Conservation (phyloP, 1,140 invertebrate species). For the Coenobita brevimanus region DNA sequence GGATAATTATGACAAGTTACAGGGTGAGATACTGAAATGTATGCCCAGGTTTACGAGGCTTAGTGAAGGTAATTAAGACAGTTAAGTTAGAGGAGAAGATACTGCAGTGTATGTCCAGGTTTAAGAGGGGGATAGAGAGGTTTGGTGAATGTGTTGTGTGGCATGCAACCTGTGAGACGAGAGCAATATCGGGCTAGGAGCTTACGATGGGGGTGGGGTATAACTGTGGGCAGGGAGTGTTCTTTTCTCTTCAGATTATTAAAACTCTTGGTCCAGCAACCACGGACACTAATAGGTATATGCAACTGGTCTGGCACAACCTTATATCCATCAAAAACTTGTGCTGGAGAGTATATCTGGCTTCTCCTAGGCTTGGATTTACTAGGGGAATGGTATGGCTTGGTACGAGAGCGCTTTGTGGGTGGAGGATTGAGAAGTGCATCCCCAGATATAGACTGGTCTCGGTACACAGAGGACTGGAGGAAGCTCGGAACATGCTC, state of each 20-base stretch:
- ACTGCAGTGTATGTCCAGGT: conserved; percentile 60
- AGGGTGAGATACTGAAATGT: no score
- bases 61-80: no score
- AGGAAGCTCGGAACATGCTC: conserved; percentile 62
- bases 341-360: conserved; percentile 16
- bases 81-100: conserved; percentile 38
- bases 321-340: conserved; percentile 43
- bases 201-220: conserved; percentile 50
- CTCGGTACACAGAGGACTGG: conserved; percentile 60
- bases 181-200: conserved; percentile 42
- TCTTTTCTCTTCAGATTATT: conserved; percentile 46
- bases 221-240: conserved; percentile 14
- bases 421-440: conserved; percentile 64
- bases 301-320: conserved; percentile 38
- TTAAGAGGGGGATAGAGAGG: conserved; percentile 52
- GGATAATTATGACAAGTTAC: no score
- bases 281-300: conserved; percentile 55
- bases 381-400: conserved; percentile 25
- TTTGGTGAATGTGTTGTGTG: conserved; percentile 61
- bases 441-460: conserved; percentile 62
- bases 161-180: conserved; percentile 63
- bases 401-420: conserved; percentile 43
- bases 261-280: conserved; percentile 43
- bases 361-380: conserved; percentile 54
- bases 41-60: no score